These are phyloP conservation scores for Lepus oiostolus DNA, from an alignment of 2,797 vertebrate genomes.

Conservation along the genomic window DNA sequence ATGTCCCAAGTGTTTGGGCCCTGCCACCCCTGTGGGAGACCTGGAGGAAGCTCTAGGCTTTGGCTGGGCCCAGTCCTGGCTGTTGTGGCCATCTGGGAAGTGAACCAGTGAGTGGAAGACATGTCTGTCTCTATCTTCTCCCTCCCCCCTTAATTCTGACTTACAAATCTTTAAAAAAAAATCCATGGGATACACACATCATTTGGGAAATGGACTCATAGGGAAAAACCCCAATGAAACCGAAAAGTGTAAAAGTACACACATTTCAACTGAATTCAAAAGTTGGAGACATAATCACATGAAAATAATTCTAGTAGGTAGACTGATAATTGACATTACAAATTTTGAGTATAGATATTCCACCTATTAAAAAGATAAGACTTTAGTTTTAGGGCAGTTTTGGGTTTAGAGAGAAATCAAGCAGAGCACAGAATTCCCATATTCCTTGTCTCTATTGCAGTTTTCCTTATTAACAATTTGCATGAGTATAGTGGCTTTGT, in stretches of 20 bases:
- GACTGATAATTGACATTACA: background rate
- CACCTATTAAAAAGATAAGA: background rate
- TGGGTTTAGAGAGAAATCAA: background rate
- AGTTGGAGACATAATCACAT: slow-evolving; percentile 43
- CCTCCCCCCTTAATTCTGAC: no score
- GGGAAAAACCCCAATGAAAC: slow-evolving; percentile 57
- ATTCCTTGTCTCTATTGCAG: no score
- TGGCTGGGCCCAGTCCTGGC: no score
- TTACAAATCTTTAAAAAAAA: slow-evolving; percentile 46
- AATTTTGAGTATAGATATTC: background rate
- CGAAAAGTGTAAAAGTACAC: background rate
- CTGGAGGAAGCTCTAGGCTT: no score
- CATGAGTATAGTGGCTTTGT: background rate
- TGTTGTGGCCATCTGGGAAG: no score
- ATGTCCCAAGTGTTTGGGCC: no score
- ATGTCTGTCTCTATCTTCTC: no score
- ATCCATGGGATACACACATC: slow-evolving; percentile 46
- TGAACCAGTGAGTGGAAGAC: no score
- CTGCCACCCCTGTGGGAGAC: no score
- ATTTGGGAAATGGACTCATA: slow-evolving; percentile 69
- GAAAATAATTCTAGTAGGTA: background rate
- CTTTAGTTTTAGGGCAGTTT: background rate
- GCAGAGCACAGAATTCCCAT: no score
- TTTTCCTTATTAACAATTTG: background rate
- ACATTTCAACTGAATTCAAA: slow-evolving; percentile 66